Base-by-base conservation (phyloP, 37 sponge, comb jelly and placozoan genomes). In the Beroe forskalii region DNA sequence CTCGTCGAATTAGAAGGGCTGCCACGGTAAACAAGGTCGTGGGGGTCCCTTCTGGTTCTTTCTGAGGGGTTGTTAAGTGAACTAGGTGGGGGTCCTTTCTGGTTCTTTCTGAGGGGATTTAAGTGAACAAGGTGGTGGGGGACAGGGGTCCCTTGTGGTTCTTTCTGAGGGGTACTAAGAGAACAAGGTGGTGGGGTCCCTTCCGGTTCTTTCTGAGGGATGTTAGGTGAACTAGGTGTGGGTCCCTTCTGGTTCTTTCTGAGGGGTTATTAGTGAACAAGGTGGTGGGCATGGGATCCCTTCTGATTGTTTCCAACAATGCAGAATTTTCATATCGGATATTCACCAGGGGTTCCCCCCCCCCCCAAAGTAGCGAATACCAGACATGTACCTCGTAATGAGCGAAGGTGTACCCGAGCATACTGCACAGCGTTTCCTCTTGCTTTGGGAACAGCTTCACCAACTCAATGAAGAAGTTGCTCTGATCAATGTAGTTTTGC, bases 361-460 rank as follows among this genome's bases (percentile, higher is more conserved):
- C n/a, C n/a, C n/a, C n/a, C n/a, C n/a, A n/a, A n/a, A n/a, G n/a
- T n/a, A n/a, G n/a, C n/a, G n/a, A n/a, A n/a, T n/a, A n/a, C n/a
- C n/a, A n/a, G n/a, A n/a, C n/a, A n/a, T n/a, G n/a, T n/a, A 94
- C 95, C 93, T 94, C 93, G 89, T 93, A 94, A 32, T 60, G 43
- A 14, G 94, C 92, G 64, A 95, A 95, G 89, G 95, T 98, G 94
- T 95, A 96, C 41, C 96, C 96, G 17, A 98, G 92, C 76, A 96
- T 94, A 43, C 94, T 92, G 40, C 92, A 91, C 61, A 98, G 94
- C 38, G 99, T 96, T 24, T 76, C 90, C 20, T 40, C 62, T 39
- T 94, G 93, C 64, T 93, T 93, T 67, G 94, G 94, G 90, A 95
- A 98, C 22, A 62, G 30, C 32, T 67, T 25, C 37, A 98, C 83